Percentiles rank a stretch among this genome's conserved stretches.
Conservation (phyloP, 2,113 vertebrate genomes). For the Lanius ludovicianus region DNA sequence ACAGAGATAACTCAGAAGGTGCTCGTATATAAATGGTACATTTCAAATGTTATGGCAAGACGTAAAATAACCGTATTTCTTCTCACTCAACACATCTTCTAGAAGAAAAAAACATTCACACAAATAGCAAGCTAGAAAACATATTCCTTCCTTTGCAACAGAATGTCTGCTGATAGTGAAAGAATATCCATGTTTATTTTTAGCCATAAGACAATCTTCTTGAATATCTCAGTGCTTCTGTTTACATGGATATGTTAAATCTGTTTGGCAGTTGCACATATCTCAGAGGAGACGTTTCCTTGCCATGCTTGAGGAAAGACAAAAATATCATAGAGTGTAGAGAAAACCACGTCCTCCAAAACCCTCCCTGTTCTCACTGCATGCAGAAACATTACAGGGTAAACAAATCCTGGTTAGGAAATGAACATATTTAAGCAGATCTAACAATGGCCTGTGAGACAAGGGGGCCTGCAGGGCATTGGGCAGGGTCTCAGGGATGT, state of each 20-base stretch:
- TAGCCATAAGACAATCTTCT: neutral
- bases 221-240: conserved; percentile 20
- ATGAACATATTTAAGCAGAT: neutral
- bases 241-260: neutral
- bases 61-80: neutral
- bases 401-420: neutral
- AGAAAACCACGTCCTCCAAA: neutral
- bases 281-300: conserved; percentile 38
- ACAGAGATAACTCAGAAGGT: neutral
- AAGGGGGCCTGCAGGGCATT: neutral
- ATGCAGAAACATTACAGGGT: neutral
- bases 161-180: neutral
- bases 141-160: neutral
- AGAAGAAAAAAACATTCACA: neutral
- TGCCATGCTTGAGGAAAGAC: conserved; percentile 18
- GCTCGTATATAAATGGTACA: neutral
- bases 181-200: conserved; percentile 18
- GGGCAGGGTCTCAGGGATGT: neutral
- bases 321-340: neutral
- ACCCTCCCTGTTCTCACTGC: neutral
- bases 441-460: neutral
- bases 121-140: neutral
- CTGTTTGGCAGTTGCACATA: conserved; percentile 32
- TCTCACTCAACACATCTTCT: neutral
- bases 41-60: neutral